Evolutionary conservation across 2,797 vertebrate genomes (phyloP).

Genomic region (Percopsis omiscomaycus): DNA sequence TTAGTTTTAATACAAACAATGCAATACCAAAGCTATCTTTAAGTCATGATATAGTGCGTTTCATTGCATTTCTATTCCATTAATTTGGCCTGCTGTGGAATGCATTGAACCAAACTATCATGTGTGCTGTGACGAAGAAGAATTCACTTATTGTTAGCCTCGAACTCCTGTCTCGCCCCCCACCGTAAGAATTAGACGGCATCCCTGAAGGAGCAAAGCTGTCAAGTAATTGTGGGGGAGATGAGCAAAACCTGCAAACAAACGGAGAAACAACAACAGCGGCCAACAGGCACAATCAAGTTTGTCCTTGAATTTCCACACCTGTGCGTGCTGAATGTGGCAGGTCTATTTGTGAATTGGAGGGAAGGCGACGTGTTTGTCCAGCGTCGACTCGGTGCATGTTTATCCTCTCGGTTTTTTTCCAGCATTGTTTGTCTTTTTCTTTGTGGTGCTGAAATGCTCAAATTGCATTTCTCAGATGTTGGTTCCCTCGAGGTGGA

Average conservation of each 20-base stretch:
- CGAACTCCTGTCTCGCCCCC: constrained; percentile 5
- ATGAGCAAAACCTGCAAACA: constrained; percentile 64
- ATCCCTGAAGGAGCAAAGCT: constrained; percentile 53
- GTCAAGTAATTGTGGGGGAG: constrained; percentile 55
- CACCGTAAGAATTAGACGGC: constrained; percentile 41
- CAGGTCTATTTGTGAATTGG: constrained; percentile 64
- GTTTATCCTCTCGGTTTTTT: constrained; percentile 59
- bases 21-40: too few relatives aligned
- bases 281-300: constrained; percentile 56
- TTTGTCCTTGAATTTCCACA: constrained; percentile 78
- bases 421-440: constrained; percentile 79
- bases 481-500: constrained; percentile 76
- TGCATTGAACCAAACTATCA: constrained; percentile 3
- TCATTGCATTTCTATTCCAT: not conserved
- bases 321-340: constrained; percentile 63
- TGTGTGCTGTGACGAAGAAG: constrained; percentile 25
- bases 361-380: constrained; percentile 71
- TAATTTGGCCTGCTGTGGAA: constrained; percentile 11
- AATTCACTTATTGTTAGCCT: constrained; percentile 29
- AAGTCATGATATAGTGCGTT: too few relatives aligned
- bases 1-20: too few relatives aligned
- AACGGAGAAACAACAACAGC: constrained; percentile 57
- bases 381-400: constrained; percentile 68
- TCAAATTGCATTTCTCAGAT: constrained; percentile 81
- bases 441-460: constrained; percentile 73